Conservation (phyloP, 2,113 vertebrate genomes). For the Hymenochirus boettgeri region DNA sequence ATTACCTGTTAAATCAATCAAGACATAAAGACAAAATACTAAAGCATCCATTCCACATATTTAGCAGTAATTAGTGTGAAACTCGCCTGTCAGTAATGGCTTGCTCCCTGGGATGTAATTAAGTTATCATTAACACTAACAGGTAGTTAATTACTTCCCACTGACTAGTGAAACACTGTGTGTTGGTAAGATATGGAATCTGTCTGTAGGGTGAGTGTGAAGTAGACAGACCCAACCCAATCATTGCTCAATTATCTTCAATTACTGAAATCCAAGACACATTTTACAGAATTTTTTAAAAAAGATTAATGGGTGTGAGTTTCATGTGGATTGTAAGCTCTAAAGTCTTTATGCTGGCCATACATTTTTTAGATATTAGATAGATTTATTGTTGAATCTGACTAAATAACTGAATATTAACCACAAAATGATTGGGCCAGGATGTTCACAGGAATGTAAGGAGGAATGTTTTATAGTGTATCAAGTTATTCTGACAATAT, state of each 20-base stretch:
- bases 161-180: background rate
- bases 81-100: background rate
- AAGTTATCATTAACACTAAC: slow-evolving; percentile 26
- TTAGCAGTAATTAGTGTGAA: slow-evolving; percentile 1
- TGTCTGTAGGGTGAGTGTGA: background rate
- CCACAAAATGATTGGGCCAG: too few relatives aligned
- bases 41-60: slow-evolving; percentile 2
- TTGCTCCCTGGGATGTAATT: background rate
- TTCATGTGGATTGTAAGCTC: background rate
- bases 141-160: slow-evolving; percentile 25
- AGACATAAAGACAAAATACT: background rate
- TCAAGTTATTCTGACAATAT: too few relatives aligned
- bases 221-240: background rate
- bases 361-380: background rate
- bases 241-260: background rate
- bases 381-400: background rate
- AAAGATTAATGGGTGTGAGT: background rate
- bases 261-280: background rate
- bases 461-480: too few relatives aligned
- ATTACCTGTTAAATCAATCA: background rate
- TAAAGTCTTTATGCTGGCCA: background rate
- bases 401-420: too few relatives aligned
- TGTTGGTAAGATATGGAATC: background rate
- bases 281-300: background rate
- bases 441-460: too few relatives aligned